phyloP scores from a whole-genome alignment of 2,797 vertebrate genomes.

The Onychomys torridus region DNA sequence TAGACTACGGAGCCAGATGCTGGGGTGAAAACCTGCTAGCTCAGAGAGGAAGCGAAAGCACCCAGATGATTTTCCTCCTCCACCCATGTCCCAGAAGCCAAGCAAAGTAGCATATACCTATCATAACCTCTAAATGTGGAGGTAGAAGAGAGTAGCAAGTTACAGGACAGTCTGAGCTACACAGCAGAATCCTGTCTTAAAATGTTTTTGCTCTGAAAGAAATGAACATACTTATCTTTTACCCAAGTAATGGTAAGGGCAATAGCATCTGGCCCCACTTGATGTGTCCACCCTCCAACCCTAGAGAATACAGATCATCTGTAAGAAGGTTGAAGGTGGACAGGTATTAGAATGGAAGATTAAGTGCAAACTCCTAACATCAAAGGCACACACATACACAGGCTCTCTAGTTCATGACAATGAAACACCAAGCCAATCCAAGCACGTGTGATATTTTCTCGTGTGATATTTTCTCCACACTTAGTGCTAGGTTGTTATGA shows the following conservation, averaged over 20 bases:
- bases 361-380: conserved; percentile 31
- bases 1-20: not conserved
- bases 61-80: not conserved
- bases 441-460: not conserved
- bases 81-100: not conserved
- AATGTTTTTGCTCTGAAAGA: not conserved
- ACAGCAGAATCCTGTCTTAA: not conserved
- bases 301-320: not conserved
- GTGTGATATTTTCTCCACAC: conserved; percentile 11
- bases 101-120: too few species aligned
- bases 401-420: conserved; percentile 23
- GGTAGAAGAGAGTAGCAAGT: not conserved
- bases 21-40: not conserved
- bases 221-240: not conserved
- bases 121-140: not conserved
- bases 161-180: not conserved
- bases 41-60: not conserved
- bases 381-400: conserved; percentile 19
- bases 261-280: not conserved
- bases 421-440: conserved; percentile 23
- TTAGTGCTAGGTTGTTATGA: conserved; percentile 26
- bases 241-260: not conserved
- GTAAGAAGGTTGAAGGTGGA: not conserved
- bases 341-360: not conserved
- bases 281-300: not conserved